Base-by-base conservation (phyloP, 2,113 vertebrate species). In the Eubucco bourcierii region DNA sequence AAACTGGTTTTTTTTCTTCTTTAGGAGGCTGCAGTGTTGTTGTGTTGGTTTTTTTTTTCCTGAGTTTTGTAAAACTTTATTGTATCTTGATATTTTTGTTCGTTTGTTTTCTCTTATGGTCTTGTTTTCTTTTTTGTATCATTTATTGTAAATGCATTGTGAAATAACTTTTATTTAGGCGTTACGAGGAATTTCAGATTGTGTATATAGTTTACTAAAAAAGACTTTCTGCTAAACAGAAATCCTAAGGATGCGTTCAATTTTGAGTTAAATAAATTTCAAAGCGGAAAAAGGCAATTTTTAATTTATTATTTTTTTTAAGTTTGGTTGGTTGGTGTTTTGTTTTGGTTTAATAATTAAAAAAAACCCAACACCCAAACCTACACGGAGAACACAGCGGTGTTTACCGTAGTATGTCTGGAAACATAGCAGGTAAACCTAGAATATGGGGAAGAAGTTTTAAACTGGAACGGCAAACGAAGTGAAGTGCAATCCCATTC, bases 91-190 rank as follows among this genome's bases (percentile, higher is more conserved):
- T 94, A 72, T 94, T 86, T 93, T 55, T 80, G 58, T 88, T 87
- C 80, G 53, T 84, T 89, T 89, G 16, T 83, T 84, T 96, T 96
- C 90, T 94, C 97, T 98, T 95, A n/a, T 94, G 94, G 87, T 92
- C 97, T 98, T 97, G 96, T 98, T 98, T 98, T 98, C 95, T 97
- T 98, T 98, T 98, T 98, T 98, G 98, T 98, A 98, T 98, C 47
- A 98, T 99, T 99, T 98, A 98, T 97, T 99, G 99, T 99, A 99
- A 98, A 99, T 97, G 96, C 89, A 64, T 98, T 99, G 98, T 99
- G 98, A 98, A 98, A 98, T 98, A 97, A 88, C 98, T 99, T 99
- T 98, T 97, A 98, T 97, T 98, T 97, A 98, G 98, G 97, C 94
- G 83, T 98, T 98, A 97, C 95, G 91, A 98, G 97, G 95, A 96